Conservation (phyloP, 2,888 invertebrate species). For the Axea sp. region DNA sequence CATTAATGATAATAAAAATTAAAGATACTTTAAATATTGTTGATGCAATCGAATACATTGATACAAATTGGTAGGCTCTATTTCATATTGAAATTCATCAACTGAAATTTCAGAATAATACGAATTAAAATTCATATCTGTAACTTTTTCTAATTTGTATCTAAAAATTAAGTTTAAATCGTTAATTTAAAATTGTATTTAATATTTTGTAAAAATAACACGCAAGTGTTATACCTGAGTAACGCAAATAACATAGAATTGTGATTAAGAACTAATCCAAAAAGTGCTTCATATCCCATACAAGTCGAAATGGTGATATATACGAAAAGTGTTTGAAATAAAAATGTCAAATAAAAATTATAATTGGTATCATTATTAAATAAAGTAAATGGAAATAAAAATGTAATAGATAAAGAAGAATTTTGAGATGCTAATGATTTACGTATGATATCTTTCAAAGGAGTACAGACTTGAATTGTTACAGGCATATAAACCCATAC, state of each 20-base stretch:
- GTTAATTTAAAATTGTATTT: too few relatives aligned
- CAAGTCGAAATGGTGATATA: not conserved
- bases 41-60: conserved; percentile 24
- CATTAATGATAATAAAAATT: too few relatives aligned
- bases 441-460: not conserved
- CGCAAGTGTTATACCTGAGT: conserved; percentile 4
- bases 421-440: not conserved
- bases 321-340: conserved; percentile 4
- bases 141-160: conserved; percentile 1
- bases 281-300: not conserved
- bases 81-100: conserved; percentile 9
- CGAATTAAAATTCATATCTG: conserved; percentile 13
- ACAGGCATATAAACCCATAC: conserved; percentile 9
- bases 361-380: conserved; percentile 6
- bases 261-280: conserved; percentile 3
- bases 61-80: conserved; percentile 18
- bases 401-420: not conserved
- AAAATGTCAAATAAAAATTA: conserved; percentile 9
- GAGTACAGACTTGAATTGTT: not conserved
- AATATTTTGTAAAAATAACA: not conserved
- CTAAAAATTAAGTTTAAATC: not conserved
- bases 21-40: conserved; percentile 20
- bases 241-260: conserved; percentile 3
- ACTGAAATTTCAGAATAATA: conserved; percentile 1
- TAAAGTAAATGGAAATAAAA: conserved; percentile 8